Evolutionary conservation across 35 echinoderm and acorn worm genomes (phyloP).

Genomic region (Heliocidaris erythrogramma): DNA sequence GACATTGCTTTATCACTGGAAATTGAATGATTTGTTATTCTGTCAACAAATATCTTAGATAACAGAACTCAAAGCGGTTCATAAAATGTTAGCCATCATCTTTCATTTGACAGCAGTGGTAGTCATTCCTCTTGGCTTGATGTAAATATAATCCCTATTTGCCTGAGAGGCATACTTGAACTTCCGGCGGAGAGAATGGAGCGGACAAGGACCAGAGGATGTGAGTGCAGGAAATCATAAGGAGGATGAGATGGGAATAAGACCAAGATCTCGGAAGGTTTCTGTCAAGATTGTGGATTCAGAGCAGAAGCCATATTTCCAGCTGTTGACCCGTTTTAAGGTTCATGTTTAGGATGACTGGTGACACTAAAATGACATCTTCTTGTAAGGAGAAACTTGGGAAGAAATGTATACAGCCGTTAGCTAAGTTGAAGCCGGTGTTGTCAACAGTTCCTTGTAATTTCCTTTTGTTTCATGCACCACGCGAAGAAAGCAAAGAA

Average conservation of each 20-base stretch:
- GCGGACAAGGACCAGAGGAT: background rate
- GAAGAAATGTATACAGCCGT: background rate
- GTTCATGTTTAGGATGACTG: background rate
- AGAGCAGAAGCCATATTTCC: background rate
- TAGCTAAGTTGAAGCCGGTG: background rate
- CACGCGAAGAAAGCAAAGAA: background rate
- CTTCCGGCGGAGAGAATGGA: background rate
- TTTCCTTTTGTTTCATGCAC: background rate
- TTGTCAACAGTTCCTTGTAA: background rate
- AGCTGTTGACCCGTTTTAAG: background rate
- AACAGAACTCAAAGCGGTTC: background rate
- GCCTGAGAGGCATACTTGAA: background rate
- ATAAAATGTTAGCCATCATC: background rate
- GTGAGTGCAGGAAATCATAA: background rate
- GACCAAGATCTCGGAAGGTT: background rate
- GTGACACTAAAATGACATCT: background rate
- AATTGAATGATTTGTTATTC: background rate
- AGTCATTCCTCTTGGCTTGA: background rate
- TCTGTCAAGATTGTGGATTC: background rate
- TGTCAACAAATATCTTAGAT: background rate
- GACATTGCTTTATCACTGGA: background rate
- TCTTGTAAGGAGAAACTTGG: background rate
- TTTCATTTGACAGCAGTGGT: background rate
- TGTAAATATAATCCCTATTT: background rate
- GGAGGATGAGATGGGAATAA: background rate